A percentile compares a stretch with the other conserved stretches of the same genome.
These are phyloP conservation scores for Zapus hudsonius DNA, from an alignment of 2,113 vertebrate genomes.

Conservation along the genomic window DNA sequence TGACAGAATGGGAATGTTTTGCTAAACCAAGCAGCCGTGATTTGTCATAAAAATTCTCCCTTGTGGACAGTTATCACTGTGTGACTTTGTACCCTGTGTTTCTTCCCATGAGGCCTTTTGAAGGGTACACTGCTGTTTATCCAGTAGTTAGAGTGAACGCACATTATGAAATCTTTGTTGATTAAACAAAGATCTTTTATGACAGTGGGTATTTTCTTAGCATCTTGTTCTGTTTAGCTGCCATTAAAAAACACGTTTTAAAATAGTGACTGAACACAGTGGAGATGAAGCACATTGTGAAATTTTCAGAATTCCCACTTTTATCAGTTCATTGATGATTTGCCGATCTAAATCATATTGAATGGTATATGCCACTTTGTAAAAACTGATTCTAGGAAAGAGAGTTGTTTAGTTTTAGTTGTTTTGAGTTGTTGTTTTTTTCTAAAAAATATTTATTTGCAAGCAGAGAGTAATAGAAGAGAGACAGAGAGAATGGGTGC, in stretches of 20 bases:
- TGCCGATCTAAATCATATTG: not conserved
- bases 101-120: constrained; percentile 12
- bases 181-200: constrained; percentile 39
- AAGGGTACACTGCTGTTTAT: constrained; percentile 23
- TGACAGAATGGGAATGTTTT: not conserved
- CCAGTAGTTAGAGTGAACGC: constrained; percentile 31
- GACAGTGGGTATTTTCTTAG: not conserved
- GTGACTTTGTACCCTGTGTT: constrained; percentile 7
- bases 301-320: constrained; percentile 8
- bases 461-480: no score
- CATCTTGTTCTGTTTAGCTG: not conserved
- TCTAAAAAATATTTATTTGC: no score
- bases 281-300: no score
- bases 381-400: constrained; percentile 38
- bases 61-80: constrained; percentile 4
- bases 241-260: not conserved
- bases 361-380: constrained; percentile 26
- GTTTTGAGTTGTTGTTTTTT: no score
- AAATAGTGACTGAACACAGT: no score
- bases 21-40: not conserved
- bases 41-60: constrained; percentile 2
- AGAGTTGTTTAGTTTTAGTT: not conserved
- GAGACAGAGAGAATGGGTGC: no score
- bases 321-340: not conserved
- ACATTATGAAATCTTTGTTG: constrained; percentile 37